Conservation (phyloP, 2,797 vertebrate species). For the Gouania willdenowi region DNA sequence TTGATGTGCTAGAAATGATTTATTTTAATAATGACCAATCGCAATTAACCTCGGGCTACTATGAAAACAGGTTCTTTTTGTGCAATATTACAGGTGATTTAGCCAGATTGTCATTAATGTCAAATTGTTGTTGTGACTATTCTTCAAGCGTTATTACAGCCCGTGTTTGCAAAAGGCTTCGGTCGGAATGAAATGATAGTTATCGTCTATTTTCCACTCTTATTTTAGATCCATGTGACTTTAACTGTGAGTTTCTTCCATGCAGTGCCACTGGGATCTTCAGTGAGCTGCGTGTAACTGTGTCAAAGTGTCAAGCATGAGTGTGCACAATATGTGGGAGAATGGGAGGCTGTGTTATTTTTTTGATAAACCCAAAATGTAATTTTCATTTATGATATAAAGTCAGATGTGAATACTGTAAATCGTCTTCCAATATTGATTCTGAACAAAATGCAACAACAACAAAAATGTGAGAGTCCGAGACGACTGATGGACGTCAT, state of each 20-base stretch:
- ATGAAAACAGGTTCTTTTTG: slow-evolving; percentile 58
- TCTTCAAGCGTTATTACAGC: slow-evolving; percentile 68
- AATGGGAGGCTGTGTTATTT: slow-evolving; percentile 61
- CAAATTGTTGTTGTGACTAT: slow-evolving; percentile 80
- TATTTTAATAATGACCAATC: slow-evolving; percentile 75
- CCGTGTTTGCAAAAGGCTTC: slow-evolving; percentile 53
- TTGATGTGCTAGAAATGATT: slow-evolving; percentile 71
- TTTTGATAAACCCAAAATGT: slow-evolving; percentile 27
- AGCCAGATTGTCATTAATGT: slow-evolving; percentile 58
- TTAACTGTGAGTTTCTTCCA: slow-evolving; percentile 78
- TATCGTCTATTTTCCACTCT: slow-evolving; percentile 26
- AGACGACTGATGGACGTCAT: slow-evolving; percentile 50
- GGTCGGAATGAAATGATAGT: slow-evolving; percentile 57
- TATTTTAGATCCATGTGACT: slow-evolving; percentile 61
- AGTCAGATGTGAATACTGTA: slow-evolving; percentile 76
- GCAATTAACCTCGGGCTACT: slow-evolving; percentile 73
- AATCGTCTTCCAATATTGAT: slow-evolving; percentile 80
- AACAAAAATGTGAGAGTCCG: slow-evolving; percentile 63
- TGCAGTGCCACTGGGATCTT: slow-evolving; percentile 54
- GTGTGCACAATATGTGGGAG: slow-evolving; percentile 65
- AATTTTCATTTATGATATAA: slow-evolving; percentile 64
- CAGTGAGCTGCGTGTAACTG: slow-evolving; percentile 56
- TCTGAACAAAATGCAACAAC: slow-evolving; percentile 68
- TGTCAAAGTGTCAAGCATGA: slow-evolving; percentile 72
- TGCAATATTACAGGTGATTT: slow-evolving; percentile 68